Conservation (phyloP, 2,113 vertebrate genomes). For the Psittacara wagleri region DNA sequence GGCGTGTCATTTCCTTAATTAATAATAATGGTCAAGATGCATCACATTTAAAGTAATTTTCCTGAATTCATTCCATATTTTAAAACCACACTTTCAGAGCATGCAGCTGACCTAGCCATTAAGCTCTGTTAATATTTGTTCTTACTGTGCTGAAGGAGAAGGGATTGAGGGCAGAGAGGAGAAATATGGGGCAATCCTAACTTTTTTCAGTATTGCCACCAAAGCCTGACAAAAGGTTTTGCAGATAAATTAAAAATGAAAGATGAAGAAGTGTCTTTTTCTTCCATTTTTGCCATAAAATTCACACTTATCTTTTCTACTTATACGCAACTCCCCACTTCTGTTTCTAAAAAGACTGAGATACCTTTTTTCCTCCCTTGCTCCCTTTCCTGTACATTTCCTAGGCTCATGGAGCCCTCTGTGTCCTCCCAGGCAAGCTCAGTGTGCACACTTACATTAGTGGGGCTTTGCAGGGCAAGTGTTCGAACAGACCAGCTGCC, state of each 20-base stretch:
- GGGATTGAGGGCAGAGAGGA: neutral
- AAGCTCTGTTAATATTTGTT: conserved; percentile 1
- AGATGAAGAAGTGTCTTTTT: neutral
- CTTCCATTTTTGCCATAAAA: neutral
- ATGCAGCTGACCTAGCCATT: neutral
- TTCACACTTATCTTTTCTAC: fast-evolving
- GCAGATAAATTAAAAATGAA: neutral
- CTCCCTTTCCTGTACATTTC: neutral
- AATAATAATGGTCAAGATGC: neutral
- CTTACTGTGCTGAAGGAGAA: neutral
- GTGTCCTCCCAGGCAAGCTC: neutral
- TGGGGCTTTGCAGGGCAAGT: neutral
- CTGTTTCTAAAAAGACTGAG: neutral
- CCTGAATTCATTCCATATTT: neutral
- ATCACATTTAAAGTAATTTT: neutral
- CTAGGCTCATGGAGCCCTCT: too few relatives aligned
- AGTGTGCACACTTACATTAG: too few relatives aligned
- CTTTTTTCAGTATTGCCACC: neutral
- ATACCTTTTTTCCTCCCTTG: neutral
- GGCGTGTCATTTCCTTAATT: neutral
- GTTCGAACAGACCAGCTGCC: neutral
- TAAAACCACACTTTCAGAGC: neutral
- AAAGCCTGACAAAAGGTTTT: neutral
- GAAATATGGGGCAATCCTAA: neutral
- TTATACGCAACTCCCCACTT: neutral